Evolutionary conservation across 2,113 vertebrate species (phyloP), one percentile per base, ranked within the genome.

Genomic region (Pongo abelii): DNA sequence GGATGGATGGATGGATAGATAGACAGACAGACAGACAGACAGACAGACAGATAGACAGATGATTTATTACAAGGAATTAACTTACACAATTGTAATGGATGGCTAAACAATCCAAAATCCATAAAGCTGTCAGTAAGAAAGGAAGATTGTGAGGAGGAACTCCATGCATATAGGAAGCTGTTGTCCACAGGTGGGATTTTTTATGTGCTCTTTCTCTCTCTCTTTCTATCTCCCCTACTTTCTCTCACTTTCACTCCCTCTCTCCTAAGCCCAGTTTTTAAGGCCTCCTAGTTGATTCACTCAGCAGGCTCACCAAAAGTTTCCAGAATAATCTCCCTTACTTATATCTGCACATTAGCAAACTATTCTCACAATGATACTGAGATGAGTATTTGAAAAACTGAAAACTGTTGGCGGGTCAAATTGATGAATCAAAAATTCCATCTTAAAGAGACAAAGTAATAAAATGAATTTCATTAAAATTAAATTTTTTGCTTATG

Each of bases 11-110:
- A 17, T 48, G 1, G 50, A 50, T 50, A 14, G 50, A 50, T 50
- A 50, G 50, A 50, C 0, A 50, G 48, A 48, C 0, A 50, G 50
- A 50, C 0, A 14, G 50, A 50, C 1, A 40, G 40, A 40, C 4
- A 40, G 40, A 43, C 69, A 64, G 6, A 17, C 35, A 69, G 38
- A 35, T 55, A n/a, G 38, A 50, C 9, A 50, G 32, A 11, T 40
- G 35, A 74, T 55, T 30, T 74, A 59, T 32, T 75, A 46, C 20
- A 8, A 59, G 52, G 52, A 75, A 89, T 61, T 59, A 46, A 46
- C 20, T 77, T 61, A 46, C 10, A 46, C 32, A 35, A 13, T n/a
- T 35, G 18, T 59, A 7, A 27, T 46, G 6, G 3, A 22, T 35
- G 27, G 8, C 18, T 77, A 25, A 89, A 38, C 22, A 69, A 30